These are phyloP conservation scores for Acleris holmiana DNA, from an alignment of 2,888 invertebrate genomes.

Conservation along the genomic window DNA sequence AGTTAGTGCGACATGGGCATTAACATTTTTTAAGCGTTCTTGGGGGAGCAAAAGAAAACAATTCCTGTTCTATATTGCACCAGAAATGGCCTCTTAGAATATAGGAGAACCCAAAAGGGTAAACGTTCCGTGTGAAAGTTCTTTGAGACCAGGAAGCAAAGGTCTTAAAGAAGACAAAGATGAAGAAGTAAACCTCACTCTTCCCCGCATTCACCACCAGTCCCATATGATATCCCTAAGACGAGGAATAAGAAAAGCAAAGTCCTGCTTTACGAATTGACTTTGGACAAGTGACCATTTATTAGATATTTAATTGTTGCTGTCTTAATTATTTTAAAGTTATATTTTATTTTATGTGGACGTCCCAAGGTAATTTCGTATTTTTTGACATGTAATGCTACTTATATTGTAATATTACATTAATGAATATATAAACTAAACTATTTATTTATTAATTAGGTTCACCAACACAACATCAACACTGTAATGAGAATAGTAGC, in stretches of 20 bases:
- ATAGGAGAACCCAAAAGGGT: slow-evolving; percentile 24
- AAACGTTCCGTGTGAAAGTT: neutral
- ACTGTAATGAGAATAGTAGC: no score
- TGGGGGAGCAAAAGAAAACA: slow-evolving; percentile 2
- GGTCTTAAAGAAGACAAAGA: neutral
- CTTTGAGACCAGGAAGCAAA: slow-evolving; percentile 19
- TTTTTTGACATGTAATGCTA: no score
- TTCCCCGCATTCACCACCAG: slow-evolving; percentile 3
- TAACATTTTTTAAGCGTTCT: slow-evolving; percentile 8
- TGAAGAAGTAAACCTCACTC: neutral
- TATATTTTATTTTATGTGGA: no score
- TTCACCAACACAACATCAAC: no score
- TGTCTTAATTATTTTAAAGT: no score
- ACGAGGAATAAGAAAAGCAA: neutral
- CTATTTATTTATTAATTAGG: no score
- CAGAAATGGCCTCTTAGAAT: slow-evolving; percentile 16
- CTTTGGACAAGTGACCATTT: no score
- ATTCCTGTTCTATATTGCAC: slow-evolving; percentile 1
- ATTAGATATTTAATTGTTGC: no score
- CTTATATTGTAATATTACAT: no score
- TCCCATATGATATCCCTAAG: neutral
- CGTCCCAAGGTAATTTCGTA: no score
- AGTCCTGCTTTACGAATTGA: neutral
- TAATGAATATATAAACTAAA: no score
- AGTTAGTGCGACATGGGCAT: slow-evolving; percentile 15